Percentiles rank a stretch among this genome's conserved stretches.
Evolutionary conservation across 2,113 vertebrate species (phyloP).

Genomic region (Dromas ardeola): DNA sequence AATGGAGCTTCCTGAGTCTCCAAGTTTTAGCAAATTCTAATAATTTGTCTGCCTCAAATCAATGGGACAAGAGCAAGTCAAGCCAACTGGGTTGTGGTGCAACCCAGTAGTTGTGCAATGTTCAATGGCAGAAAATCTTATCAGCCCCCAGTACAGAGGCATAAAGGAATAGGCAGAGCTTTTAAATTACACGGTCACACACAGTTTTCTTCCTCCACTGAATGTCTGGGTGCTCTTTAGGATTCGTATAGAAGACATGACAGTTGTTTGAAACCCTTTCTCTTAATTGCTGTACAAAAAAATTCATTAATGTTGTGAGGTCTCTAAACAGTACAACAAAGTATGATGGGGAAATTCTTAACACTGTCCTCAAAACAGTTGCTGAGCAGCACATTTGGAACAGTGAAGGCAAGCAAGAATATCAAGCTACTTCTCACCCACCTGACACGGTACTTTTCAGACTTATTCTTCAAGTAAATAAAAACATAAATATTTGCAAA

Average conservation of each 20-base stretch:
- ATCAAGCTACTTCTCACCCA: background rate
- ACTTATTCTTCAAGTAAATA: background rate
- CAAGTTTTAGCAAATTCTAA: background rate
- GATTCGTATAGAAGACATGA: background rate
- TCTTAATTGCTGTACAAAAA: background rate
- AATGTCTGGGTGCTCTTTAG: background rate
- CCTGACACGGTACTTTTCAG: background rate
- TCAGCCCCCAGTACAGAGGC: background rate
- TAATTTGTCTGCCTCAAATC: background rate
- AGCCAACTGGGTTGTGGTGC: background rate
- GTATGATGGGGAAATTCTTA: background rate
- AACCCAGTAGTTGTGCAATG: background rate
- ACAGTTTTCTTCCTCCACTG: background rate
- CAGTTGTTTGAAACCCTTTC: background rate
- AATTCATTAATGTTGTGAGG: background rate
- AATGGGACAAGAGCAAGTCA: background rate
- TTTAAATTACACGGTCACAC: background rate
- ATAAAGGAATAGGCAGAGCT: background rate
- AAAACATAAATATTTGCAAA: background rate
- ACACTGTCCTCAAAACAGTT: background rate
- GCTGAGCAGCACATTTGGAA: background rate
- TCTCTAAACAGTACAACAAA: background rate
- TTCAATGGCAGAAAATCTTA: background rate
- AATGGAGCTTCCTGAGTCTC: background rate
- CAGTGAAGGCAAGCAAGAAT: background rate